These are phyloP conservation scores for Isoperla grammatica DNA, from an alignment of 2,888 invertebrate genomes.

Conservation along the genomic window DNA sequence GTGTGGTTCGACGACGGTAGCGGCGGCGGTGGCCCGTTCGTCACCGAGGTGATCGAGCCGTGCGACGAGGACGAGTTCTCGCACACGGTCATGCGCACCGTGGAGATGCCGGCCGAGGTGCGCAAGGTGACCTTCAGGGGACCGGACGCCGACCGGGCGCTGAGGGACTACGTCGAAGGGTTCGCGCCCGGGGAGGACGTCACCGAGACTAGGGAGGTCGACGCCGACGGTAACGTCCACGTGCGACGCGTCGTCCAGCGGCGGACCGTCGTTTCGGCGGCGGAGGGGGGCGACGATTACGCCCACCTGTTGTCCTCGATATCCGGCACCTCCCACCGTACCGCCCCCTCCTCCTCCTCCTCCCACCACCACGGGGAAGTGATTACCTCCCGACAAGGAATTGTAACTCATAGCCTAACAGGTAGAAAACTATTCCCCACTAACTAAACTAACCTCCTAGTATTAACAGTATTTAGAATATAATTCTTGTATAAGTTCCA, in stretches of 20 bases:
- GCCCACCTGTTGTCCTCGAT: slow-evolving; percentile 26
- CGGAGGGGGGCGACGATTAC: slow-evolving; percentile 30
- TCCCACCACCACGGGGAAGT: slow-evolving; percentile 27
- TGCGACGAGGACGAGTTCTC: slow-evolving; percentile 43
- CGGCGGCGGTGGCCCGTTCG: slow-evolving; percentile 43
- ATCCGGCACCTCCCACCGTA: slow-evolving; percentile 21
- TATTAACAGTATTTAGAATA: slow-evolving; percentile 7
- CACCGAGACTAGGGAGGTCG: slow-evolving; percentile 48
- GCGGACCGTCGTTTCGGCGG: slow-evolving; percentile 44
- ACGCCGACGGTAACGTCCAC: slow-evolving; percentile 51
- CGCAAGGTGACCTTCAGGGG: slow-evolving; percentile 50
- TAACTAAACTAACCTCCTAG: slow-evolving; percentile 18
- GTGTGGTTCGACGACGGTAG: slow-evolving; percentile 47
- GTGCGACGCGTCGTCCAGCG: slow-evolving; percentile 47
- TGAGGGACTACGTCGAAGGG: slow-evolving; percentile 47
- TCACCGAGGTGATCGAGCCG: slow-evolving; percentile 48
- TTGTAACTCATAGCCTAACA: slow-evolving; percentile 31
- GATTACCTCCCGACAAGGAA: slow-evolving; percentile 31
- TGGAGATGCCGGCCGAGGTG: slow-evolving; percentile 49
- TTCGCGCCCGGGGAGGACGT: slow-evolving; percentile 50
- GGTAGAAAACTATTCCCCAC: slow-evolving; percentile 30
- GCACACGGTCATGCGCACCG: slow-evolving; percentile 46
- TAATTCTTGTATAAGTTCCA: slow-evolving; percentile 4
- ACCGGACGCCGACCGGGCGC: slow-evolving; percentile 47
- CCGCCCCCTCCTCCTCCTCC: slow-evolving; percentile 25